Conservation (phyloP, 2,888 invertebrate species). For the Bursaphelenchus okinawaensis region DNA sequence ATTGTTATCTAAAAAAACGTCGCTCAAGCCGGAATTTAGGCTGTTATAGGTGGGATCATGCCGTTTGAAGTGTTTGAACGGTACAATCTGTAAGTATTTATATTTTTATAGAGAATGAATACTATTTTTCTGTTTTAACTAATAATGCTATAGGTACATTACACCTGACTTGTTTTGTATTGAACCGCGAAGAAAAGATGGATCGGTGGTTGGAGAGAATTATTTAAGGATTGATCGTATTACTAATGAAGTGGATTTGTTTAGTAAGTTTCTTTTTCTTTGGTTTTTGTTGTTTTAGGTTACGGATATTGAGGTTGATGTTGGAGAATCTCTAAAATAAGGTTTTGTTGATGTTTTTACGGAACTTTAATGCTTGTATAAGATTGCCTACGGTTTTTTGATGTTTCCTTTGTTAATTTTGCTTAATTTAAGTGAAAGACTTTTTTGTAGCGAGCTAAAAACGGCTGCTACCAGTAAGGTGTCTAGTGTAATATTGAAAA, state of each 20-base stretch:
- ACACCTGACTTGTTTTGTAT: slow-evolving; percentile 47
- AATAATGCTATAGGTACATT: slow-evolving; percentile 17
- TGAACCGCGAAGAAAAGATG: slow-evolving; percentile 47
- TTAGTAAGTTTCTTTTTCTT: slow-evolving; percentile 18
- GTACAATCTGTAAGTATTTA: slow-evolving; percentile 17
- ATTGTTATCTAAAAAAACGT: background rate
- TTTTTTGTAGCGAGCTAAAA: too few relatives aligned
- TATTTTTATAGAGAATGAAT: too few relatives aligned
- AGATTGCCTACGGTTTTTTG: background rate
- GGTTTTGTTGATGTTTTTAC: too few relatives aligned
- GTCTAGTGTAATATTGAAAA: too few relatives aligned
- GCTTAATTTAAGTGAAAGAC: background rate
- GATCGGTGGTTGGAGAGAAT: slow-evolving; percentile 30
- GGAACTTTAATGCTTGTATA: too few relatives aligned
- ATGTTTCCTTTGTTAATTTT: background rate
- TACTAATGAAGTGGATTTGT: slow-evolving; percentile 21
- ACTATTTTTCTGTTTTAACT: too few relatives aligned
- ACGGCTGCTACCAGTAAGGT: too few relatives aligned
- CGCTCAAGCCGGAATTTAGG: too few relatives aligned
- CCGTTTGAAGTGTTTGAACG: slow-evolving; percentile 13
- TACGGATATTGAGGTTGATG: background rate
- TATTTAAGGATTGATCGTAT: slow-evolving; percentile 48
- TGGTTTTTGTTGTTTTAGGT: background rate
- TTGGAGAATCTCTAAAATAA: background rate
- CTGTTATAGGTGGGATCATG: too few relatives aligned